Evolutionary conservation across 2,888 invertebrate species (phyloP), one percentile per base, ranked within the genome.

Genomic region (Andrena bicolor): DNA sequence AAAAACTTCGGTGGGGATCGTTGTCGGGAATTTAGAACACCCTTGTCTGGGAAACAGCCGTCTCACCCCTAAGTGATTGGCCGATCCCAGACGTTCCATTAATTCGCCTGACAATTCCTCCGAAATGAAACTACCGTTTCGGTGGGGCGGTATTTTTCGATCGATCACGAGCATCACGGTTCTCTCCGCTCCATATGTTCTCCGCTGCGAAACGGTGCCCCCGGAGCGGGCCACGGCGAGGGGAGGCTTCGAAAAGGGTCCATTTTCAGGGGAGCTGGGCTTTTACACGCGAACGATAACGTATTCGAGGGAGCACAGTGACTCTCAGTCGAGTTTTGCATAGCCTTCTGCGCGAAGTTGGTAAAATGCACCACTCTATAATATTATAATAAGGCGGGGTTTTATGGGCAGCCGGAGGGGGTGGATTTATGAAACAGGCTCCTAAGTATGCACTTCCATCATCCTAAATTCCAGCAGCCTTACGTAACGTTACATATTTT

Each of bases 161-260:
- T 70, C 70, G 58, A 70, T 70, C 60, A 41, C 13, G 16, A 5
- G n/a, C 26, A 35, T 8, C 26, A 23, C 2, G 41, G 41, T 35
- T 8, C 51, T 41, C 20, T 63, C 48, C 23, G 28, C 10, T 56
- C 48, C 82, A 70, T 70, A 70, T 73, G 73, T 35, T 35, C 70
- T 5, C 69, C 8, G 53, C 72, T 51, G 63, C 69, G 65, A 76
- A 72, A 81, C 70, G 69, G 75, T 72, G 56, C 66, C 53, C 72
- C 69, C 26, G 51, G 23, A 66, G 48, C 32, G 60, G 58, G 20
- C 26, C 23, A 58, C 49, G 35, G 58, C 61, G 51, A 76, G 76
- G 82, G 85, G 78, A 53, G 74, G 56, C 68, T 56, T 61, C 63
- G 70, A 69, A 72, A 79, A 87, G 81, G 85, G 83, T 83, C 85